Conservation (phyloP, 2,113 vertebrate genomes). For the Microtus pennsylvanicus region DNA sequence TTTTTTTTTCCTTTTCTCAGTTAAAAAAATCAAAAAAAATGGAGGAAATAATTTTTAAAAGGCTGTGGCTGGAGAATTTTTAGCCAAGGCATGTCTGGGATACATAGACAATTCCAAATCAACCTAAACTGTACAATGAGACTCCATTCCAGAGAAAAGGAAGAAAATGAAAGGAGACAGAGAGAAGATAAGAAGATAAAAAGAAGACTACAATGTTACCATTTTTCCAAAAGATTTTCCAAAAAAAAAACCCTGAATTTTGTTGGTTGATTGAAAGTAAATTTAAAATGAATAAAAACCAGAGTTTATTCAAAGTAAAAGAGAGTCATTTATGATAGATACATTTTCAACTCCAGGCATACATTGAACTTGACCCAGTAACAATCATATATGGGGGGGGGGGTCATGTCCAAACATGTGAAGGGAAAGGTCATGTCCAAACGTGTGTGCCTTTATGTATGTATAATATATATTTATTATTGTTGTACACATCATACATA, state of each 20-base stretch:
- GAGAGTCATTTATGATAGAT: not conserved
- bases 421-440: too few species aligned
- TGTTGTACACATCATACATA: too few species aligned
- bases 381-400: not conserved
- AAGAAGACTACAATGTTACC: not conserved
- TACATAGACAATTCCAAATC: not conserved
- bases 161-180: not conserved
- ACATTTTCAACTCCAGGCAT: not conserved
- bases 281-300: not conserved
- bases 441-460: not conserved
- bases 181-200: not conserved
- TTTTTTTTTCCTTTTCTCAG: too few species aligned
- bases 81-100: not conserved
- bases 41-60: not conserved
- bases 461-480: not conserved
- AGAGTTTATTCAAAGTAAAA: not conserved
- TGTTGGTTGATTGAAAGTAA: not conserved
- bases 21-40: too few species aligned
- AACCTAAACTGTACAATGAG: too few species aligned
- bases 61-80: too few species aligned
- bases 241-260: not conserved
- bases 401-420: not conserved
- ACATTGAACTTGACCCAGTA: not conserved
- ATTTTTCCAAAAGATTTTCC: not conserved
- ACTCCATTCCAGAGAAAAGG: not conserved